Percentiles rank a stretch among this genome's conserved stretches.
Conservation (phyloP, 2,888 invertebrate species). For the Platynereis dumerilii region DNA sequence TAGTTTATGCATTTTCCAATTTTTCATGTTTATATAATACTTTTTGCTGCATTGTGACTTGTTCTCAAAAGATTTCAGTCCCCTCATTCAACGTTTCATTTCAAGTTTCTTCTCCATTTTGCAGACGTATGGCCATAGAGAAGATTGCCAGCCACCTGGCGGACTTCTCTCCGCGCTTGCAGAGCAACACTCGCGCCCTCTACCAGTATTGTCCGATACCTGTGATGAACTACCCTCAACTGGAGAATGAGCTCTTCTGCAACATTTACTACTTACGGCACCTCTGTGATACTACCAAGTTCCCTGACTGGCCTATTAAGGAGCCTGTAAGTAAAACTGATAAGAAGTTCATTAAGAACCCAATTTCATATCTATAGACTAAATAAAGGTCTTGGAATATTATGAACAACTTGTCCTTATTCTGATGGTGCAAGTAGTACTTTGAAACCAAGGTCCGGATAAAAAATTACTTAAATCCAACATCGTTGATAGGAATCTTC, state of each 20-base stretch:
- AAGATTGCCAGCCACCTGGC: slow-evolving; percentile 96
- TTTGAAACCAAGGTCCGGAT: too few species aligned
- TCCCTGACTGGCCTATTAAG: slow-evolving; percentile 97
- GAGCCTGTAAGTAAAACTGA: slow-evolving; percentile 76
- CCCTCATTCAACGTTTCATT: too few species aligned
- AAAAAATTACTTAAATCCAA: too few species aligned
- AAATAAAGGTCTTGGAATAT: too few species aligned
- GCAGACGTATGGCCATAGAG: slow-evolving; percentile 89
- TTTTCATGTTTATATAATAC: too few species aligned
- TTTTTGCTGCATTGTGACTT: too few species aligned
- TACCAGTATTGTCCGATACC: slow-evolving; percentile 97
- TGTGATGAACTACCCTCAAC: slow-evolving; percentile 88
- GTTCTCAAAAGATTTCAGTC: too few species aligned
- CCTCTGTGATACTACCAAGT: slow-evolving; percentile 84
- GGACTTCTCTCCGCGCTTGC: slow-evolving; percentile 93
- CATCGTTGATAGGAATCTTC: too few species aligned
- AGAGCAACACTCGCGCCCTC: slow-evolving; percentile 91
- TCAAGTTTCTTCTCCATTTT: too few species aligned
- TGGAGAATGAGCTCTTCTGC: slow-evolving; percentile 96
- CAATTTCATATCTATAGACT: neutral
- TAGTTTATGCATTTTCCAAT: too few species aligned
- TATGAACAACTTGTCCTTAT: too few species aligned
- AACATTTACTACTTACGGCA: slow-evolving; percentile 97
- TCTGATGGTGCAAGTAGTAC: too few species aligned
- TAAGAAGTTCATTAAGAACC: neutral